These are phyloP conservation scores for Pararge aegeria DNA, from an alignment of 1,140 invertebrate species.

Conservation along the genomic window DNA sequence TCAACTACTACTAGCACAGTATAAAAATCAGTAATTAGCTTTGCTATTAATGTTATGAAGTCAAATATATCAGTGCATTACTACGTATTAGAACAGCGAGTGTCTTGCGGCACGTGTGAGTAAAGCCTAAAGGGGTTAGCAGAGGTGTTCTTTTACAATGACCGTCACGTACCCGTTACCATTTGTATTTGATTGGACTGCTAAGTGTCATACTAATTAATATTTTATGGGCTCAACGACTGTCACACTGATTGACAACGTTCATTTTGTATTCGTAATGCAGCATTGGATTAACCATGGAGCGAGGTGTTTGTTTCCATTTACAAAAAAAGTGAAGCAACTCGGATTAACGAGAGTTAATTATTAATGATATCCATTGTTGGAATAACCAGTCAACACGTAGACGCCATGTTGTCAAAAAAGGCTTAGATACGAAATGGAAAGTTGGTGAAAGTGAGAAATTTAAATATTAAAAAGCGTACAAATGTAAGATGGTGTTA, in stretches of 20 bases:
- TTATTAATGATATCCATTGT: constrained; percentile 2
- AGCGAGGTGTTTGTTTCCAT: constrained; percentile 4
- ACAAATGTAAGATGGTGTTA: background rate
- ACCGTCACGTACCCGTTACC: constrained; percentile 22
- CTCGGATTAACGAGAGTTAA: background rate
- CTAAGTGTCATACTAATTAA: constrained; percentile 38
- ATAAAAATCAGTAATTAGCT: too few relatives aligned
- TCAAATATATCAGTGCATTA: too few relatives aligned
- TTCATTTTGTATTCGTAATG: constrained; percentile 30
- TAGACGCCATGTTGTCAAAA: background rate
- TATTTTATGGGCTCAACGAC: constrained; percentile 38
- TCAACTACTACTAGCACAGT: too few relatives aligned
- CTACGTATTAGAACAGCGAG: background rate
- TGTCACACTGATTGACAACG: constrained; percentile 41
- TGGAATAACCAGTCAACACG: background rate
- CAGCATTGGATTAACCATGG: constrained; percentile 19
- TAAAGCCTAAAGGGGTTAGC: constrained; percentile 4
- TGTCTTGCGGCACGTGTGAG: background rate
- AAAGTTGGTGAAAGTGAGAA: constrained; percentile 19
- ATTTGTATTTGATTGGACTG: constrained; percentile 24
- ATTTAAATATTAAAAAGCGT: constrained; percentile 15
- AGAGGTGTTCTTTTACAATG: constrained; percentile 18
- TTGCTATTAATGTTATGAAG: too few relatives aligned
- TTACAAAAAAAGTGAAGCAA: background rate
- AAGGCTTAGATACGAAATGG: constrained; percentile 10